These are phyloP conservation scores for Pelochelys cantorii DNA, from an alignment of 2,797 vertebrate genomes.

Conservation along the genomic window DNA sequence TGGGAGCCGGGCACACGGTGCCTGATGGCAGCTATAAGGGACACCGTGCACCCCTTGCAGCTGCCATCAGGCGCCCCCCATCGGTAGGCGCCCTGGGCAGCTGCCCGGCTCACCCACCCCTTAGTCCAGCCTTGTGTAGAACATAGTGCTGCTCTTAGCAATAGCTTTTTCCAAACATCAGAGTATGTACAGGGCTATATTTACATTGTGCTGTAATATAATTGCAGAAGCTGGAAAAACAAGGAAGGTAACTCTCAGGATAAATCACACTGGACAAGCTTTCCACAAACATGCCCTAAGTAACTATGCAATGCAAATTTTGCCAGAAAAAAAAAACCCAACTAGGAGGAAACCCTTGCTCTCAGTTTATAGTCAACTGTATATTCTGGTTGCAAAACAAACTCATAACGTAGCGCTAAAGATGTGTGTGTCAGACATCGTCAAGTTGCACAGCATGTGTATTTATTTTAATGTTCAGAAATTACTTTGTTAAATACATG, in stretches of 20 bases:
- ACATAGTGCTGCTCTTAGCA: constrained; percentile 51
- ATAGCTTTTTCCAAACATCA: constrained; percentile 51
- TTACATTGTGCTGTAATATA: constrained; percentile 69
- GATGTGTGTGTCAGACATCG: not conserved
- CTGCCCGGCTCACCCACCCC: no score
- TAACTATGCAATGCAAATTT: constrained; percentile 3
- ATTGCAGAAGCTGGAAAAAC: constrained; percentile 70
- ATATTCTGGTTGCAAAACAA: constrained; percentile 43
- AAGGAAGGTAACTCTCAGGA: not conserved
- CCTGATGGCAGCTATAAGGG: no score
- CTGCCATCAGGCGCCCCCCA: no score
- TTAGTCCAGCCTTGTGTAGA: no score
- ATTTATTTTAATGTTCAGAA: constrained; percentile 42
- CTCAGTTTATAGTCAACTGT: constrained; percentile 37
- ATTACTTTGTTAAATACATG: constrained; percentile 44
- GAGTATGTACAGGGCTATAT: constrained; percentile 50
- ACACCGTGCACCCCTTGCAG: no score
- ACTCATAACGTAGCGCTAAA: constrained; percentile 3
- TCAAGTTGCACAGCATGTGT: constrained; percentile 25
- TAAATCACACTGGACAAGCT: constrained; percentile 40
- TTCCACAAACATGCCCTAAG: constrained; percentile 33
- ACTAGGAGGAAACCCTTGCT: constrained; percentile 32
- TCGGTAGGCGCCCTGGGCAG: no score
- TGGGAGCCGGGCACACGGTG: no score
- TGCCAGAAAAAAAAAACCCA: constrained; percentile 32